These are phyloP conservation scores for Sparidentex hasta DNA, from an alignment of 2,797 vertebrate species.

Conservation along the genomic window DNA sequence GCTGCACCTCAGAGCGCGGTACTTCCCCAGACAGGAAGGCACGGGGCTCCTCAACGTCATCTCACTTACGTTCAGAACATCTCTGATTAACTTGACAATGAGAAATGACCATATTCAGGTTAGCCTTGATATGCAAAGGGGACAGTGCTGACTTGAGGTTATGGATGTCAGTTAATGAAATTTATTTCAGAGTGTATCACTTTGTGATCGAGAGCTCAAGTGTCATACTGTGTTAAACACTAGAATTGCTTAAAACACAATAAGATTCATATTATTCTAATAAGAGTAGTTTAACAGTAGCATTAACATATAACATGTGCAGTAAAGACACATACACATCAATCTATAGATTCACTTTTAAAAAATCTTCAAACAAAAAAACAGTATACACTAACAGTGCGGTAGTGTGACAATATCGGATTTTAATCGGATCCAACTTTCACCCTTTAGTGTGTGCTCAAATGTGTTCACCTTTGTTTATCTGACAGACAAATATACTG, in stretches of 20 bases:
- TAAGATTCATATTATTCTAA: not conserved
- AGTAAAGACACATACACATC: too few relatives aligned
- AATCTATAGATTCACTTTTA: not conserved
- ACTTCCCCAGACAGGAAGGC: constrained; percentile 87
- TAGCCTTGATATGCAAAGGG: not conserved
- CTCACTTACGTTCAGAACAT: constrained; percentile 88
- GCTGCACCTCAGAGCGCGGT: constrained; percentile 88
- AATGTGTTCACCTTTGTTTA: not conserved
- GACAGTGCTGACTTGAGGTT: not conserved
- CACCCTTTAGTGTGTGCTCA: not conserved
- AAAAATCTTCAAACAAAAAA: not conserved
- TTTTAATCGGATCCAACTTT: not conserved
- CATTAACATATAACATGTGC: too few relatives aligned
- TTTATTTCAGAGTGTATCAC: not conserved
- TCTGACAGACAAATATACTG: not conserved
- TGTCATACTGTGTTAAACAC: not conserved
- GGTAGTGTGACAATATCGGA: too few relatives aligned
- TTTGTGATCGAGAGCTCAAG: not conserved
- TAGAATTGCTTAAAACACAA: not conserved
- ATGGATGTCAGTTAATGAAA: not conserved
- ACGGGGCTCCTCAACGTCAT: constrained; percentile 78
- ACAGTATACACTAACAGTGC: not conserved
- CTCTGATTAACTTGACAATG: constrained; percentile 86
- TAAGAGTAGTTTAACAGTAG: too few relatives aligned
- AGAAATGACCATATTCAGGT: not conserved